These are phyloP conservation scores for Patella depressa DNA, from an alignment of 2,888 invertebrate genomes.

Conservation along the genomic window DNA sequence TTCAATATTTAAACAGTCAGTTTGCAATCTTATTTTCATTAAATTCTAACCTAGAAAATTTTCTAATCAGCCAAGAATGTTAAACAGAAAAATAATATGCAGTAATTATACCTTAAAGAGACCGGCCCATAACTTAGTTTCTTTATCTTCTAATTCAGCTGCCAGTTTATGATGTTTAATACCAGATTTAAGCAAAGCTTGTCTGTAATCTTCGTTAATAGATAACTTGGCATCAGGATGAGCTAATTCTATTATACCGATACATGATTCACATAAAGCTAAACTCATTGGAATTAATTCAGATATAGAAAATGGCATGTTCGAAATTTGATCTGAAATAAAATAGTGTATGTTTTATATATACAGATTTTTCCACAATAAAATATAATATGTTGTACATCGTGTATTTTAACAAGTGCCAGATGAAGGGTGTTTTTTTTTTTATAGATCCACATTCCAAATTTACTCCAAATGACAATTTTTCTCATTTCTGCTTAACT, in stretches of 20 bases:
- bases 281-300: conserved; percentile 83
- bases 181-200: conserved; percentile 69
- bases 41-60: too few relatives aligned
- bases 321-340: conserved; percentile 50
- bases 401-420: background rate
- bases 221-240: conserved; percentile 82
- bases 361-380: background rate
- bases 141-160: conserved; percentile 58
- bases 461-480: too few relatives aligned
- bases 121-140: conserved; percentile 82
- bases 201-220: conserved; percentile 76
- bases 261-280: conserved; percentile 83
- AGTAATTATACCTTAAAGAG: conserved; percentile 78
- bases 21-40: too few relatives aligned
- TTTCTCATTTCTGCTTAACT: too few relatives aligned
- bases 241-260: conserved; percentile 88
- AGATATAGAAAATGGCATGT: conserved; percentile 81
- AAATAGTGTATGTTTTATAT: background rate
- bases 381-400: background rate
- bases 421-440: background rate
- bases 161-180: conserved; percentile 36
- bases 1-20: too few relatives aligned
- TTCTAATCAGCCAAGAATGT: too few relatives aligned
- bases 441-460: too few relatives aligned
- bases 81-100: too few relatives aligned